A percentile compares a stretch with the other conserved stretches of the same genome.
These are phyloP conservation scores for Diabrotica undecimpunctata DNA, from an alignment of 1,140 invertebrate species.

Conservation along the genomic window DNA sequence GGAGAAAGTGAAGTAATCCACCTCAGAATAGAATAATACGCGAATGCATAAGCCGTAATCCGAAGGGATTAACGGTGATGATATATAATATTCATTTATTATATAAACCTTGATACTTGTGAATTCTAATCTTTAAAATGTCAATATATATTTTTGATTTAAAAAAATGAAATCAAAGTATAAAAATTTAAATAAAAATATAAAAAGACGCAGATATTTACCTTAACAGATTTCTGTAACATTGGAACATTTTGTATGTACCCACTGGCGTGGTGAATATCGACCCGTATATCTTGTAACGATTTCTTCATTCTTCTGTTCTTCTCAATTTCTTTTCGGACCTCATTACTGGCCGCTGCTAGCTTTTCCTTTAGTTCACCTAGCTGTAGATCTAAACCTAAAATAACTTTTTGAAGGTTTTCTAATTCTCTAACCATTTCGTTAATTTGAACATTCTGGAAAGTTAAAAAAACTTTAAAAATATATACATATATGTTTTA, in stretches of 20 bases:
- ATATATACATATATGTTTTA: too few species aligned
- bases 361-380: slow-evolving; percentile 74
- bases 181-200: too few species aligned
- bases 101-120: too few species aligned
- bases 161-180: too few species aligned
- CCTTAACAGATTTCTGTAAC: slow-evolving; percentile 74
- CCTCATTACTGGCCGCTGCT: slow-evolving; percentile 62
- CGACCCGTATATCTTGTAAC: slow-evolving; percentile 71
- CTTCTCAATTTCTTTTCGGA: slow-evolving; percentile 61
- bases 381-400: slow-evolving; percentile 64
- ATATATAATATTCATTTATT: too few species aligned
- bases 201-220: slow-evolving; percentile 35
- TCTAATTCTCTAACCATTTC: slow-evolving; percentile 72
- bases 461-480: background rate
- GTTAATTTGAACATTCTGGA: slow-evolving; percentile 65
- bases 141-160: too few species aligned
- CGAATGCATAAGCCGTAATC: too few species aligned
- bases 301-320: slow-evolving; percentile 63
- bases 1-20: too few species aligned
- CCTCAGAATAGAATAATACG: too few species aligned
- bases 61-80: too few species aligned
- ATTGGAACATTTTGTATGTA: slow-evolving; percentile 72
- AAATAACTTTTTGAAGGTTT: slow-evolving; percentile 55
- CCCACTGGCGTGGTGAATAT: slow-evolving; percentile 71
- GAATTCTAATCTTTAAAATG: too few species aligned